These are phyloP conservation scores for Trichomycterus rosablanca DNA, from an alignment of 2,113 vertebrate species.

Conservation along the genomic window DNA sequence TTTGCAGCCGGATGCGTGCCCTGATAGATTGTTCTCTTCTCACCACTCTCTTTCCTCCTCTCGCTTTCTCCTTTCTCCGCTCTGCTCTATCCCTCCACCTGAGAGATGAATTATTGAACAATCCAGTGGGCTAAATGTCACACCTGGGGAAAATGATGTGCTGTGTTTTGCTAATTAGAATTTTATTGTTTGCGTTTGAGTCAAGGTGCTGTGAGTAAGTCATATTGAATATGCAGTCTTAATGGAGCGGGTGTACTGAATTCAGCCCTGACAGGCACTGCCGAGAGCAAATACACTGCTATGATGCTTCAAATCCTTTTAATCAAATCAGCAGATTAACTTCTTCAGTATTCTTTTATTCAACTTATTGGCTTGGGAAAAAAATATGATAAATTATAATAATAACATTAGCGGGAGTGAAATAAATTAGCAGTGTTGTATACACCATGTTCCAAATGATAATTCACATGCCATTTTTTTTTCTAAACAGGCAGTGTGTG, in stretches of 20 bases:
- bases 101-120: slow-evolving; percentile 73
- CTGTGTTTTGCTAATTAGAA: slow-evolving; percentile 65
- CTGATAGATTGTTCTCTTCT: slow-evolving; percentile 50
- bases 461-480: too few species aligned
- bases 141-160: slow-evolving; percentile 66
- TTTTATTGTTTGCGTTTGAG: slow-evolving; percentile 67
- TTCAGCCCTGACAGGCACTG: slow-evolving; percentile 2
- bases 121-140: slow-evolving; percentile 71
- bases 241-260: neutral
- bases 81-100: slow-evolving; percentile 34
- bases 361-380: too few species aligned
- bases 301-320: too few species aligned
- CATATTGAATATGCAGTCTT: slow-evolving; percentile 59
- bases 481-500: too few species aligned
- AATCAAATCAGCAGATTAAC: too few species aligned
- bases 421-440: too few species aligned
- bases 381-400: too few species aligned
- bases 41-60: slow-evolving; percentile 19
- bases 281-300: neutral
- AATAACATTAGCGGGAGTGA: too few species aligned
- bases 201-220: slow-evolving; percentile 7
- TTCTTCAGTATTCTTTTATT: too few species aligned
- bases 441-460: too few species aligned
- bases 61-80: neutral
- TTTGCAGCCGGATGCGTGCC: slow-evolving; percentile 52